Conservation (phyloP, 2,888 invertebrate genomes). For the Polydrusus pterygomalis region DNA sequence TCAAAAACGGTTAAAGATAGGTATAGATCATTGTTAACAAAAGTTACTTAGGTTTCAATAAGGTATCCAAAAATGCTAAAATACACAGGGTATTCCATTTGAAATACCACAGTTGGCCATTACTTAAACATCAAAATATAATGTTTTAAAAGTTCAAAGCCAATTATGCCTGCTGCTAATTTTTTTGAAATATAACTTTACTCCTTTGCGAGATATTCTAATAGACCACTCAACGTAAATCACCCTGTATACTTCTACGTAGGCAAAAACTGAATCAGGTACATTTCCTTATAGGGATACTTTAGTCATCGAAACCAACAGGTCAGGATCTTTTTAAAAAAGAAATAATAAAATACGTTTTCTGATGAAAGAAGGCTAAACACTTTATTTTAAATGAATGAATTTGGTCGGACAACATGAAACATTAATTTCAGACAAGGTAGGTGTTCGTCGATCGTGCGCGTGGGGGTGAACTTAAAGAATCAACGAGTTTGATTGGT, state of each 20-base stretch:
- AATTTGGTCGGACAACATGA: slow-evolving; percentile 3
- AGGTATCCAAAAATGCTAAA: no score
- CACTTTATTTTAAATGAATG: slow-evolving; percentile 6
- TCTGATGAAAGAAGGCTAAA: slow-evolving; percentile 4
- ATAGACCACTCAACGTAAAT: no score
- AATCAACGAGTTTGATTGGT: slow-evolving; percentile 6
- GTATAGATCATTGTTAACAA: no score
- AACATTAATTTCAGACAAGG: slow-evolving; percentile 9
- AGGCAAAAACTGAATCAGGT: slow-evolving; percentile 5
- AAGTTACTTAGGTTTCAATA: no score
- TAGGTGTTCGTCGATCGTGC: slow-evolving; percentile 24
- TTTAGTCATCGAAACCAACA: slow-evolving; percentile 32
- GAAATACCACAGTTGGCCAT: no score
- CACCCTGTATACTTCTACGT: slow-evolving; percentile 1
- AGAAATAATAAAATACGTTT: background rate
- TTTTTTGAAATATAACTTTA: no score
- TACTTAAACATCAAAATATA: no score
- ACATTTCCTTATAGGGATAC: slow-evolving; percentile 23
- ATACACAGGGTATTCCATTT: no score
- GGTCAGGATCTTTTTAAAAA: slow-evolving; percentile 12
- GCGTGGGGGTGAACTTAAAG: slow-evolving; percentile 5
- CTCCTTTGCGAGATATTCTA: no score
- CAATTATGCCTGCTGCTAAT: no score
- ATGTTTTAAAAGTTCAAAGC: no score
- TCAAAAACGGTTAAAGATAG: no score